A percentile compares a stretch with the other conserved stretches of the same genome.
phyloP scores from a whole-genome alignment of 2,797 vertebrate genomes.

The Hyperoplus lanceolatus region DNA sequence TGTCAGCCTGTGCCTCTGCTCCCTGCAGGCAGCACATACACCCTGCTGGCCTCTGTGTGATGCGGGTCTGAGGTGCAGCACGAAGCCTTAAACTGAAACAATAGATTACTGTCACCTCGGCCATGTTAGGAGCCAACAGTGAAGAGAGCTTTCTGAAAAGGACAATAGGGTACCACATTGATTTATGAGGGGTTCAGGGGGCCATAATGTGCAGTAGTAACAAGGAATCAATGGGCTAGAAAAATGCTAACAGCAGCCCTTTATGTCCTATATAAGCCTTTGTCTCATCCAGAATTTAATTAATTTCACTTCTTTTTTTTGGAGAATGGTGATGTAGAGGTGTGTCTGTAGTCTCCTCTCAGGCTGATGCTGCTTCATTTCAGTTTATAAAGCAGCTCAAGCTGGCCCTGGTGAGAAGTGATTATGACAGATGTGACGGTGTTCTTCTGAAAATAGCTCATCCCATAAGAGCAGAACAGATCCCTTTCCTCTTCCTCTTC shows the following conservation, averaged over 20 bases:
- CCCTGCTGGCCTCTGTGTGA: constrained; percentile 74
- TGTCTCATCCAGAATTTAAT: constrained; percentile 86
- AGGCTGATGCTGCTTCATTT: constrained; percentile 57
- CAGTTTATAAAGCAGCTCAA: constrained; percentile 67
- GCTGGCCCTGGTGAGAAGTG: constrained; percentile 56
- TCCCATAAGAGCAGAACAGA: constrained; percentile 35
- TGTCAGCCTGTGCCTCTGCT: constrained; percentile 62
- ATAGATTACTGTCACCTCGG: constrained; percentile 87
- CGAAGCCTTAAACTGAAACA: constrained; percentile 84
- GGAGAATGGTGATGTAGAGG: constrained; percentile 77
- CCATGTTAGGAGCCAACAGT: constrained; percentile 79
- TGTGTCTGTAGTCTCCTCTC: constrained; percentile 59
- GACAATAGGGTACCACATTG: constrained; percentile 87
- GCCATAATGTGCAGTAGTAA: constrained; percentile 89
- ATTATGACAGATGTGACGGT: constrained; percentile 71
- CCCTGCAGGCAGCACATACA: constrained; percentile 78
- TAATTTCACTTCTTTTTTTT: constrained; percentile 82
- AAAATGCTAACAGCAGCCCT: constrained; percentile 91
- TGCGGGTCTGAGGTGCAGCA: constrained; percentile 72
- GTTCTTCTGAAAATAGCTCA: constrained; percentile 58
- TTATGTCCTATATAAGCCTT: constrained; percentile 84
- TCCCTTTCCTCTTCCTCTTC: constrained; percentile 11
- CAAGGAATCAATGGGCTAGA: constrained; percentile 91
- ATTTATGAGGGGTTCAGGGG: constrained; percentile 87
- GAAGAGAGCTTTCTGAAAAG: constrained; percentile 84